Evolutionary conservation across 2,113 vertebrate genomes (phyloP), one percentile per base, ranked within the genome.

Genomic region (Tetrao urogallus): DNA sequence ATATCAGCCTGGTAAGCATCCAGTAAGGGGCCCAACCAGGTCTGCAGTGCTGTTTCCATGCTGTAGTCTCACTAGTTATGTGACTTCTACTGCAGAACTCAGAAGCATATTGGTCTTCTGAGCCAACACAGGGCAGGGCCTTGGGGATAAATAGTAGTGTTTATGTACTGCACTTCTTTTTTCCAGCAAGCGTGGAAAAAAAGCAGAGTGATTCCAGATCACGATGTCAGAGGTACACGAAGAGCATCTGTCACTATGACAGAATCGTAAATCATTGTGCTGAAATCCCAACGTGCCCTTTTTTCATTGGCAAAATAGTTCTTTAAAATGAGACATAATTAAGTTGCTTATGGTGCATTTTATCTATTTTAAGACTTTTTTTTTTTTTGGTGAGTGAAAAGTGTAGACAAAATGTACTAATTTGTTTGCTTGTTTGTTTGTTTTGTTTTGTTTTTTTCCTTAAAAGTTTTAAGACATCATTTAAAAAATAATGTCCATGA

Each of bases 231-330:
- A 96, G 91, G 81, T 65, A 86, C 69, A 94, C 67, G 72, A 88
- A 78, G 85, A 95, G 92, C 89, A 92, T 95, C 92, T 93, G 92
- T 96, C 94, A 96, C 73, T 79, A 18, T 89, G 95, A 95, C 92
- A 95, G 94, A 78, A 82, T 89, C 77, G 92, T 96, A 96, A 96
- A 96, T 96, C 90, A 94, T 72, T 3, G 0, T 2, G 3, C 83
- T 75, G 74, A 92, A 87, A 90, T 77, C 54, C 57, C 92, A 90
- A 92, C 86, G 36, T 58, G 45, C 27, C 65, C 69, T 88, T 94
- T 82, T 92, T 75, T 73, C 72, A 78, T 69, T 76, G 90, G 73
- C 69, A 87, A 87, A 94, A 48, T 82, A 66, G 63, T 82, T 90
- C 74, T 92, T 94, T 54, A 12, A 82, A 94, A 84, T 63, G 70